Conservation (phyloP, 2,888 invertebrate species). For the Chrysolina haemoptera region DNA sequence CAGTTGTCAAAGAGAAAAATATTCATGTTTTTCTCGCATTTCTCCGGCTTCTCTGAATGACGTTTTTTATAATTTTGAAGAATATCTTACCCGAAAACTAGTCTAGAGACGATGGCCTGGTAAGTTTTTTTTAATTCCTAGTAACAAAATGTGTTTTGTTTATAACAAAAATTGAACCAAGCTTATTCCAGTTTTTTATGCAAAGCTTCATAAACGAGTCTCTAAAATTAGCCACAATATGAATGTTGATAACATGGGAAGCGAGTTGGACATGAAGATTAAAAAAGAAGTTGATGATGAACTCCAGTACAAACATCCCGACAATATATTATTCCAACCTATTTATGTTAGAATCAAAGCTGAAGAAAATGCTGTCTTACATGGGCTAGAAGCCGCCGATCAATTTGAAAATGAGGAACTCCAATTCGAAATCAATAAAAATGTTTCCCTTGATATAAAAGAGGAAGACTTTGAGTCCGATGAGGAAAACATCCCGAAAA, state of each 20-base stretch:
- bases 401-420: neutral
- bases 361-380: neutral
- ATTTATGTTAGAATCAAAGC: neutral
- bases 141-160: too few relatives aligned
- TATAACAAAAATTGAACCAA: too few relatives aligned
- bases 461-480: neutral
- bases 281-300: neutral
- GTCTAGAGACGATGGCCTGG: too few relatives aligned
- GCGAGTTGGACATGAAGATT: neutral
- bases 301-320: neutral
- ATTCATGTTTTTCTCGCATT: too few relatives aligned
- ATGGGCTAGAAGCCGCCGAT: too few relatives aligned
- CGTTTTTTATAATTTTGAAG: too few relatives aligned
- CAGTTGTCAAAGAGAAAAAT: too few relatives aligned
- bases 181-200: too few relatives aligned
- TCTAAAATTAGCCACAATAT: neutral
- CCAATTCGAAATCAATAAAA: constrained; percentile 8
- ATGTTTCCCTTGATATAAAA: neutral
- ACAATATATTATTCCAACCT: neutral
- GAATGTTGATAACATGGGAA: neutral
- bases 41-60: too few relatives aligned
- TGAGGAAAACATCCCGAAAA: neutral
- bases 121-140: too few relatives aligned
- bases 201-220: too few relatives aligned
- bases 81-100: too few relatives aligned